phyloP scores from a whole-genome alignment of 2,888 invertebrate genomes.

The Seira ritae region DNA sequence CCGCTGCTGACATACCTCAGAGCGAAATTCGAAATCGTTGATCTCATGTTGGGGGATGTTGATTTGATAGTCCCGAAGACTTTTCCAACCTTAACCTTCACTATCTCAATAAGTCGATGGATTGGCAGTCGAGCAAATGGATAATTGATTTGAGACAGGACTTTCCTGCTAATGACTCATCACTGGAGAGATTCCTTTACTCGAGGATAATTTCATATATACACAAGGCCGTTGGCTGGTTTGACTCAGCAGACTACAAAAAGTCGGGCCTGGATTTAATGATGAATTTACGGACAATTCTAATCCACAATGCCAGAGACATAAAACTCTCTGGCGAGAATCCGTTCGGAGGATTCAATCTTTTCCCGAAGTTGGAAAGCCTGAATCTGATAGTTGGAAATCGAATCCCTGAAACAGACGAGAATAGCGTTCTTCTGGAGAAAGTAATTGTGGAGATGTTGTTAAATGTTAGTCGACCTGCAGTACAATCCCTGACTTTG shows the following conservation, averaged over 20 bases:
- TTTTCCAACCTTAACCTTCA: slow-evolving; percentile 14
- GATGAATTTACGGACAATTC: slow-evolving; percentile 34
- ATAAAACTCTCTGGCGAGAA: slow-evolving; percentile 27
- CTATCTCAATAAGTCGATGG: slow-evolving; percentile 46
- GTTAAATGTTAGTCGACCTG: slow-evolving; percentile 28
- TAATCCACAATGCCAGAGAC: slow-evolving; percentile 42
- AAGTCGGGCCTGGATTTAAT: slow-evolving; percentile 36
- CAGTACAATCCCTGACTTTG: slow-evolving; percentile 19
- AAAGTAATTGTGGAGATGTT: slow-evolving; percentile 42
- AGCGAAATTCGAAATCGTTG: background rate
- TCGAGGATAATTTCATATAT: slow-evolving; percentile 39
- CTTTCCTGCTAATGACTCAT: slow-evolving; percentile 1
- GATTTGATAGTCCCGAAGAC: slow-evolving; percentile 3
- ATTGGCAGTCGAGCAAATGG: slow-evolving; percentile 56
- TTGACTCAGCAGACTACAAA: slow-evolving; percentile 43
- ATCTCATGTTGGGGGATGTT: slow-evolving; percentile 15
- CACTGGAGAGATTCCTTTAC: slow-evolving; percentile 32
- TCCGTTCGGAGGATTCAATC: background rate
- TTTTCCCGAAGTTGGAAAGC: slow-evolving; percentile 40
- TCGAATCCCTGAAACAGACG: slow-evolving; percentile 24
- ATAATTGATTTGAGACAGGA: slow-evolving; percentile 29
- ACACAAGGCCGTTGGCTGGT: slow-evolving; percentile 49
- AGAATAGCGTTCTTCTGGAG: slow-evolving; percentile 22
- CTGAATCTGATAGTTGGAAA: slow-evolving; percentile 45
- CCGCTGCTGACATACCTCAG: slow-evolving; percentile 28